These are phyloP conservation scores for Dexiosoma caninum DNA, from an alignment of 2,888 invertebrate genomes.

Conservation along the genomic window DNA sequence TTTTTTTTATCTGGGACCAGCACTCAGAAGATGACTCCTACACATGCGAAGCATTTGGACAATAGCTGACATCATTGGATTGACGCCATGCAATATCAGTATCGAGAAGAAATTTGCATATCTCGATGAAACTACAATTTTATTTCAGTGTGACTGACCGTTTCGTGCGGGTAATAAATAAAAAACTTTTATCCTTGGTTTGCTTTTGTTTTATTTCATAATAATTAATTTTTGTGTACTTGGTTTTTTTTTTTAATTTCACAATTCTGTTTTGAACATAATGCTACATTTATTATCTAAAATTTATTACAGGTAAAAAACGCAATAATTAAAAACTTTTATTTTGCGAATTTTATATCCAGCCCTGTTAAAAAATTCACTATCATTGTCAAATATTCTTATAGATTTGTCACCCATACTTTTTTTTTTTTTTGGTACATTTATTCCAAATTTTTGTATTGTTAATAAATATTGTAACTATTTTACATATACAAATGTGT, in stretches of 20 bases:
- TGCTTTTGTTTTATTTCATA: slow-evolving; percentile 27
- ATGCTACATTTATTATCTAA: slow-evolving; percentile 39
- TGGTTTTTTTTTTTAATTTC: not conserved
- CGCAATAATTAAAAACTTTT: not conserved
- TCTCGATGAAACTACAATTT: too few relatives aligned
- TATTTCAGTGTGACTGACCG: too few relatives aligned
- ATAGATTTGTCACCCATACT: slow-evolving; percentile 38
- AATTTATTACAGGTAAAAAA: not conserved
- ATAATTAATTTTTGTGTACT: not conserved
- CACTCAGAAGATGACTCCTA: too few relatives aligned
- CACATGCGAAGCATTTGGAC: too few relatives aligned
- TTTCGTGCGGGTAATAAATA: too few relatives aligned
- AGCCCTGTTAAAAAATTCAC: slow-evolving; percentile 75
- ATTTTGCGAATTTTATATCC: slow-evolving; percentile 76
- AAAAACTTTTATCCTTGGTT: not conserved
- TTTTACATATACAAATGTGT: slow-evolving; percentile 45
- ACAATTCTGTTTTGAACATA: slow-evolving; percentile 37
- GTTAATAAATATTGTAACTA: not conserved
- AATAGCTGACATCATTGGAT: too few relatives aligned
- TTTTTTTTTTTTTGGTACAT: not conserved
- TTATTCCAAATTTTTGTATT: not conserved
- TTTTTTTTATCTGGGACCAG: too few relatives aligned
- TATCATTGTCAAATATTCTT: slow-evolving; percentile 35
- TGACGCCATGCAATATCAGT: too few relatives aligned
- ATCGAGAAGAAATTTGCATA: too few relatives aligned